Base-by-base conservation (phyloP, 2,113 vertebrate species). In the Oceanites oceanicus region DNA sequence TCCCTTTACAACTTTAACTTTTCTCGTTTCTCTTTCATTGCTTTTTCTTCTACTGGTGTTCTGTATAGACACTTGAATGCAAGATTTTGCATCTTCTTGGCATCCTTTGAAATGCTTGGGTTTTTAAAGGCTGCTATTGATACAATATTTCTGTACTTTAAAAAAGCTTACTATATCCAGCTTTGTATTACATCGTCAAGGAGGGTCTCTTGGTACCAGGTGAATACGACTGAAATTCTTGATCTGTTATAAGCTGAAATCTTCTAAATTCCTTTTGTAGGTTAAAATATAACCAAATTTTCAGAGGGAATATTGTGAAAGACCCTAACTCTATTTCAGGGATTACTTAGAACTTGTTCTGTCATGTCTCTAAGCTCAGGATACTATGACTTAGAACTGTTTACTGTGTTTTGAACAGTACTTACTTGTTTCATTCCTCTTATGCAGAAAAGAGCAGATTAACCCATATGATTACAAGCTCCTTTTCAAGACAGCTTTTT, bases 101-200 rank as follows among this genome's bases (percentile, higher is more conserved):
- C 36, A 49, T 83, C 22, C 52, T 87, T 59, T 62, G 32, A 87
- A 89, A 74, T 56, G 19, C 44, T 44, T 90, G 34, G 10, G 8
- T 40, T 74, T 80, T 76, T 56, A 47, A 93, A 77, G 63, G 20
- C 30, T 13, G 8, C 30, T 62, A 4, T 62, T 67, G 29, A 40
- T 45, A 20, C 1, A 66, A 16, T 40, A 66, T 42, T 78, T 74
- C 20, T 23, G 17, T 66, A 26, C 22, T 90, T 73, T 36, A 29
- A 20, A 88, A 84, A 50, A 32, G 26, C 6, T 93, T 68, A 10
- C 29, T 82, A 0, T 55, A 56, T 63, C 62, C 40, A 42, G 15
- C 62, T 88, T 61, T 0, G 0, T 52, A 18, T 67, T 55, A 49
- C 6, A 5, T 1, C 6, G 18, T 68, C 25, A 61, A 17, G 32